Percentiles rank a stretch among this genome's conserved stretches.
These are phyloP conservation scores for Danio rerio DNA, from an alignment of 2,113 vertebrate species.

Conservation along the genomic window DNA sequence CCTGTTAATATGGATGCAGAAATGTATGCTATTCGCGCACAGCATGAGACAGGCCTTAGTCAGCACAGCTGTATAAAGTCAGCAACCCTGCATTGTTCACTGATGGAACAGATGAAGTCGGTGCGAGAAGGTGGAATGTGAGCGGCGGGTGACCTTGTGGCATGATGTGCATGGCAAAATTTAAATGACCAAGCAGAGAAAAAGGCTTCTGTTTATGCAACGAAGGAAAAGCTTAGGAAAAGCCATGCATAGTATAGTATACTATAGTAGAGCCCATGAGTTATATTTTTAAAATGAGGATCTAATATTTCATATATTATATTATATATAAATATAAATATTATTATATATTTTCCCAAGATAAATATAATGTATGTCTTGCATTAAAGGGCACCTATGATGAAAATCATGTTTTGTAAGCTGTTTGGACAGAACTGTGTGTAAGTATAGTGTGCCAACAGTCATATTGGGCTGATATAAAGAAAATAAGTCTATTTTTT, in stretches of 20 bases:
- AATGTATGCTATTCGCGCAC: background rate
- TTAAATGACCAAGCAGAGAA: background rate
- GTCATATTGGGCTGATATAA: too few relatives aligned
- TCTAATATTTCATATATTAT: background rate
- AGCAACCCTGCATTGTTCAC: background rate
- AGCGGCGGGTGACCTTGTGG: background rate
- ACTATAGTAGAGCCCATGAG: background rate
- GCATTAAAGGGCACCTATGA: too few relatives aligned
- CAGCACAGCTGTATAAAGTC: background rate
- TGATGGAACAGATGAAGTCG: constrained; percentile 8
- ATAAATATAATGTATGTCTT: background rate
- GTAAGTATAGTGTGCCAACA: too few relatives aligned
- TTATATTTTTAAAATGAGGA: background rate
- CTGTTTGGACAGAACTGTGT: too few relatives aligned
- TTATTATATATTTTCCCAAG: too few relatives aligned
- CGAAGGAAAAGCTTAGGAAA: background rate
- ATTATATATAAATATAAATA: too few relatives aligned
- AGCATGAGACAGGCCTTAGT: background rate
- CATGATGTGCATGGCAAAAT: background rate
- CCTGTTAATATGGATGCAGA: background rate
- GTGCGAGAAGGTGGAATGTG: background rate
- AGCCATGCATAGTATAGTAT: too few relatives aligned
- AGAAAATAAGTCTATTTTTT: too few relatives aligned
- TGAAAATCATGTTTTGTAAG: too few relatives aligned
- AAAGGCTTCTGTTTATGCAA: background rate